Percentiles rank a stretch among this genome's conserved stretches.
Evolutionary conservation across 2,888 invertebrate genomes (phyloP).

Genomic region (Dione juno): DNA sequence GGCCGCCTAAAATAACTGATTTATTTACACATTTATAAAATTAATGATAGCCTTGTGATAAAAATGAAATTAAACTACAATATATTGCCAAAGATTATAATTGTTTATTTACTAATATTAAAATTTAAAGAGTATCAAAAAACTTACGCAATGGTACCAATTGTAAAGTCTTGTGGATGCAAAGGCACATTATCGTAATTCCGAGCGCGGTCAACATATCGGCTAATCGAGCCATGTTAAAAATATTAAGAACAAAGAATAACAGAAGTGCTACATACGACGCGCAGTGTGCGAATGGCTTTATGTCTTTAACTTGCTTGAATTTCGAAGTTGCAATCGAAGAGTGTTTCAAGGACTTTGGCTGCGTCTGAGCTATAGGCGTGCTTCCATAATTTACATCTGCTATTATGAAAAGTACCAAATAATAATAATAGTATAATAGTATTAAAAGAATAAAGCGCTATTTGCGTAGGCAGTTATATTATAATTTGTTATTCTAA

Average conservation of each 20-base stretch:
- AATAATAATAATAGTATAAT: background rate
- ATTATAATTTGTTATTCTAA: no score
- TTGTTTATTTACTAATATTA: no score
- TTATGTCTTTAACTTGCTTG: slow-evolving; percentile 52
- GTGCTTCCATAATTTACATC: slow-evolving; percentile 1
- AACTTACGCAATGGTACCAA: slow-evolving; percentile 75
- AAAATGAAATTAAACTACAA: no score
- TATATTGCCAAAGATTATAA: no score
- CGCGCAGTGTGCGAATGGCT: slow-evolving; percentile 60
- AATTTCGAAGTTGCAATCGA: slow-evolving; percentile 69
- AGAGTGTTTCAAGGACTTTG: slow-evolving; percentile 70
- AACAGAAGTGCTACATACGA: slow-evolving; percentile 53
- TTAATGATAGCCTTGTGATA: no score
- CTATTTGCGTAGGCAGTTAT: no score
- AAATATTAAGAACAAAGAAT: slow-evolving; percentile 23
- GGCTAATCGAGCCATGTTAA: slow-evolving; percentile 32
- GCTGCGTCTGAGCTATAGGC: slow-evolving; percentile 49
- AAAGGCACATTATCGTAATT: slow-evolving; percentile 60
- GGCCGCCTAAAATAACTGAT: no score
- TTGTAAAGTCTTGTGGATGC: slow-evolving; percentile 65
- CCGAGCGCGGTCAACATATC: slow-evolving; percentile 48
- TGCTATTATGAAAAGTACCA: background rate
- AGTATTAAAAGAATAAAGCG: no score
- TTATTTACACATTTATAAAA: no score
- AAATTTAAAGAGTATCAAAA: no score